phyloP scores from a whole-genome alignment of 2,888 invertebrate genomes.

The Tipula lateralis region DNA sequence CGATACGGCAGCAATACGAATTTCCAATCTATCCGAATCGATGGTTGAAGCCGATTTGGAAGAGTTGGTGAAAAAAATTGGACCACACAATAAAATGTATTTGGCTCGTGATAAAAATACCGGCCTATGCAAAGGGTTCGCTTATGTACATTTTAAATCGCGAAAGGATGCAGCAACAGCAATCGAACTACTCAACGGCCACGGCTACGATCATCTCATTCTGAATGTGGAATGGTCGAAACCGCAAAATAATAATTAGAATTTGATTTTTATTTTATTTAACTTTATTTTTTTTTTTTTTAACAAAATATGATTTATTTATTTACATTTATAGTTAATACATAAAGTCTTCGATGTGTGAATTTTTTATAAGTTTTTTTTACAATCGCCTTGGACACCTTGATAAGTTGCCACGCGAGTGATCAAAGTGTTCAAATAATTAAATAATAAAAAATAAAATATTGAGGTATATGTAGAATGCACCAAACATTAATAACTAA shows the following conservation, averaged over 20 bases:
- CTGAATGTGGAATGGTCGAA: conserved; percentile 99
- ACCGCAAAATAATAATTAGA: conserved; percentile 53
- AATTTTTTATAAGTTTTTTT: not conserved
- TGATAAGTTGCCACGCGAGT: not conserved
- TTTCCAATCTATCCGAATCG: conserved; percentile 95
- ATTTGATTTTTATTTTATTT: too few species aligned
- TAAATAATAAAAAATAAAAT: not conserved
- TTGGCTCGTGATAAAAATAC: conserved; percentile 91
- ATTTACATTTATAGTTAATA: not conserved
- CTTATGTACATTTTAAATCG: conserved; percentile 94
- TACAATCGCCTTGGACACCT: not conserved
- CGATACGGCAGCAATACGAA: conserved; percentile 88
- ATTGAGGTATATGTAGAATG: not conserved
- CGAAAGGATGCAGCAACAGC: conserved; percentile 89
- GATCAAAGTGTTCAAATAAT: not conserved
- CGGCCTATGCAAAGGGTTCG: conserved; percentile 92
- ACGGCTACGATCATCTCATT: conserved; percentile 97
- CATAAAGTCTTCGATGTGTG: not conserved
- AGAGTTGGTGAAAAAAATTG: conserved; percentile 91
- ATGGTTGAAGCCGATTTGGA: conserved; percentile 93
- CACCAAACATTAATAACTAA: not conserved
- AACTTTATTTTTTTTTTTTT: not conserved
- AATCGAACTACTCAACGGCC: conserved; percentile 81
- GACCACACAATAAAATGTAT: conserved; percentile 87
- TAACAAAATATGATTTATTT: conserved; percentile 13